These are phyloP conservation scores for Drosophila mulleri DNA, from an alignment of 2,888 invertebrate species.

Conservation along the genomic window DNA sequence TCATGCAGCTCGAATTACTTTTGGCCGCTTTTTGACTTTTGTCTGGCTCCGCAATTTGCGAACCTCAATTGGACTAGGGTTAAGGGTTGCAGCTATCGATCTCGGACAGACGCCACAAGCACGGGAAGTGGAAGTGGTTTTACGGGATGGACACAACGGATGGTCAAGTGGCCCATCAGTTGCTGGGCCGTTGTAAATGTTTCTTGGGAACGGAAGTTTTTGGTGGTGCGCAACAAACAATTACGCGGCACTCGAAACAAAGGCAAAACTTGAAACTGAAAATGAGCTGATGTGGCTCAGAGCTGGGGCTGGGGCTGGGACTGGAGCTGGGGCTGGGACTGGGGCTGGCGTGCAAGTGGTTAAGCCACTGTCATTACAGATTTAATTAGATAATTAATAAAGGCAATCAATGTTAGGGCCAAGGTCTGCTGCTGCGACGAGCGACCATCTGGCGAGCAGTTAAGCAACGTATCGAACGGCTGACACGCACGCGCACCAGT, in stretches of 20 bases:
- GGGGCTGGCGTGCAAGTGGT: constrained; percentile 44
- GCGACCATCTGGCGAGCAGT: constrained; percentile 63
- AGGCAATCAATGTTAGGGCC: constrained; percentile 72
- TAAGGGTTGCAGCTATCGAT: constrained; percentile 66
- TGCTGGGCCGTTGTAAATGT: constrained; percentile 31
- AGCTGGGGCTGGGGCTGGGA: neutral
- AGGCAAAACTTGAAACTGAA: constrained; percentile 21
- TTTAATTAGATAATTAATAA: constrained; percentile 82
- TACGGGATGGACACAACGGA: neutral
- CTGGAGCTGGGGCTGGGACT: neutral
- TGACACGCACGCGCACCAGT: constrained; percentile 73
- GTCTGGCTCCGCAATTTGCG: constrained; percentile 8
- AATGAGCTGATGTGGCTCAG: neutral
- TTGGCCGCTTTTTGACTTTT: constrained; percentile 39
- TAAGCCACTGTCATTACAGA: constrained; percentile 71
- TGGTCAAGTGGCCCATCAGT: constrained; percentile 13
- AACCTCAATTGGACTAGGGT: constrained; percentile 57
- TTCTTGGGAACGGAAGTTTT: constrained; percentile 77
- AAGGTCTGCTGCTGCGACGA: constrained; percentile 17
- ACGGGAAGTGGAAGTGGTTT: constrained; percentile 81
- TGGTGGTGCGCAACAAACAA: constrained; percentile 56
- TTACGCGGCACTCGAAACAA: constrained; percentile 65
- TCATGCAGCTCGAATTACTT: constrained; percentile 39
- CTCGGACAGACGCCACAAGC: constrained; percentile 27
- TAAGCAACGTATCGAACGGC: constrained; percentile 37